phyloP scores from a whole-genome alignment of 2,797 vertebrate species.

The Chanos chanos region DNA sequence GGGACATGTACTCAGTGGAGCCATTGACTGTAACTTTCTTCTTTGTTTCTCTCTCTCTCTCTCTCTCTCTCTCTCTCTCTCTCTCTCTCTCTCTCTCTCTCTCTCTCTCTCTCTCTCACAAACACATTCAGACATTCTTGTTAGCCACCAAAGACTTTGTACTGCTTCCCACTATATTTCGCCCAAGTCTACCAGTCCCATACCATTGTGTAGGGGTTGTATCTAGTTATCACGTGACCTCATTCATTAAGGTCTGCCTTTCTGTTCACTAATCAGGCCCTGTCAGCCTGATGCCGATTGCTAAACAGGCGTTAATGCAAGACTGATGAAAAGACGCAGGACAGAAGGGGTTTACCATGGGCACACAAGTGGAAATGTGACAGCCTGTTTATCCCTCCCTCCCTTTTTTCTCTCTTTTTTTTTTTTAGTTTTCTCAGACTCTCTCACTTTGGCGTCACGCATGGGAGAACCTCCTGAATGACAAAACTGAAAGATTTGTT shows the following conservation, averaged over 20 bases:
- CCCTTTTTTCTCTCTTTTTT: not conserved
- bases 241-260: too few species aligned
- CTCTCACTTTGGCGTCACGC: slow-evolving; percentile 54
- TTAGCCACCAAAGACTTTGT: too few species aligned
- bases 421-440: slow-evolving; percentile 10
- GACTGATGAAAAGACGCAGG: slow-evolving; percentile 61
- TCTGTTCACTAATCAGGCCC: too few species aligned
- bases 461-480: slow-evolving; percentile 61
- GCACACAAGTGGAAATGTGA: slow-evolving; percentile 65
- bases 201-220: too few species aligned
- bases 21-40: too few species aligned
- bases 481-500: slow-evolving; percentile 70
- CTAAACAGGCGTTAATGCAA: slow-evolving; percentile 75
- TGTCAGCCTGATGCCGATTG: slow-evolving; percentile 49
- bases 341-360: slow-evolving; percentile 56
- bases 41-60: slow-evolving; percentile 5
- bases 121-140: too few species aligned
- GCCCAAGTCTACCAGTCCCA: too few species aligned
- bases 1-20: too few species aligned
- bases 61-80: slow-evolving; percentile 18
- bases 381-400: slow-evolving; percentile 61
- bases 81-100: not conserved
- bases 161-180: too few species aligned
- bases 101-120: not conserved
- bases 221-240: too few species aligned